phyloP scores from a whole-genome alignment of 2,797 vertebrate species.

The Falco biarmicus region DNA sequence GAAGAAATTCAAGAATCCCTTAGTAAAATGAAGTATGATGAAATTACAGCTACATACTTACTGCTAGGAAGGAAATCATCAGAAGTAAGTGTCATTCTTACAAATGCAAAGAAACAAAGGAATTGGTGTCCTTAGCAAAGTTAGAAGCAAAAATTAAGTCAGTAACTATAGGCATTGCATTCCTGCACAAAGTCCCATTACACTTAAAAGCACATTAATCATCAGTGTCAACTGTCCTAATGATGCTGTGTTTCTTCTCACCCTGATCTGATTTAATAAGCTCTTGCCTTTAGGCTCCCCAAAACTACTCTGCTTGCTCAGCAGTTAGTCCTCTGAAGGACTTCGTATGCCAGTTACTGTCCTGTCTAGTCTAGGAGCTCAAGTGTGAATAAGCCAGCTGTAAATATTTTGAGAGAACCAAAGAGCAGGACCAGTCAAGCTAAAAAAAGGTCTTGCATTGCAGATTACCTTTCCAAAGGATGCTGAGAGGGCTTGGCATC shows the following conservation, averaged over 20 bases:
- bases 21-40: slow-evolving; percentile 98
- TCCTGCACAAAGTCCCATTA: neutral
- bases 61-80: slow-evolving; percentile 94
- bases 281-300: neutral
- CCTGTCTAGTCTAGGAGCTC: neutral
- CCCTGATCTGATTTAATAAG: neutral
- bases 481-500: neutral
- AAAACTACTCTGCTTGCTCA: neutral
- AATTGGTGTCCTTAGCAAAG: neutral
- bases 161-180: neutral
- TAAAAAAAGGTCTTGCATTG: neutral
- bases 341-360: neutral
- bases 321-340: neutral
- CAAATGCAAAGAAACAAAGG: neutral
- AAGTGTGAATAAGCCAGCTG: neutral
- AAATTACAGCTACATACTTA: slow-evolving; percentile 97
- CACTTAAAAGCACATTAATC: neutral
- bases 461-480: neutral
- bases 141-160: neutral
- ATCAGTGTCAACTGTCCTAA: neutral
- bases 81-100: slow-evolving; percentile 84
- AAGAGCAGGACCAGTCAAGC: neutral
- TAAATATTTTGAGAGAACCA: neutral
- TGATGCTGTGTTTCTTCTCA: neutral
- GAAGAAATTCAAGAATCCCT: slow-evolving; percentile 98